Conservation (phyloP, 2,797 vertebrate genomes). For the Momotus momota region DNA sequence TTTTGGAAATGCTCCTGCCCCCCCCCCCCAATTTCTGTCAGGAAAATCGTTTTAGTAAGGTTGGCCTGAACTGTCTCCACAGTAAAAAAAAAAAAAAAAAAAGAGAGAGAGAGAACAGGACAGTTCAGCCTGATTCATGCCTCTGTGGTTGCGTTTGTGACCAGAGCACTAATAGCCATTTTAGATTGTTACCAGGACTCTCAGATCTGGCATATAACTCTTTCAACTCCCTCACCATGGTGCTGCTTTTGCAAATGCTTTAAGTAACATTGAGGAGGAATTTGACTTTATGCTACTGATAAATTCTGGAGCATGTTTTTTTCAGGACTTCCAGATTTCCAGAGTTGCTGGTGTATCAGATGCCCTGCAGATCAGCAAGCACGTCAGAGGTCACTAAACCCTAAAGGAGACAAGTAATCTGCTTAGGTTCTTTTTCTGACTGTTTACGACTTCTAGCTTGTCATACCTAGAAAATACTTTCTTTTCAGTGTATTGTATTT, state of each 20-base stretch:
- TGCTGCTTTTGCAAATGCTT: neutral
- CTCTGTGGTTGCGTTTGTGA: neutral
- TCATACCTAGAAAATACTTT: neutral
- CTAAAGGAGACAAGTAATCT: constrained; percentile 35
- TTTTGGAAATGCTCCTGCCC: neutral
- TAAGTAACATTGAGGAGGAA: neutral
- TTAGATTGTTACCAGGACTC: neutral
- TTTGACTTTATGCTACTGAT: neutral
- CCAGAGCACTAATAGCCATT: neutral
- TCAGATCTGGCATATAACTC: neutral
- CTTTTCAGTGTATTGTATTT: neutral
- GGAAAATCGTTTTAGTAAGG: neutral
- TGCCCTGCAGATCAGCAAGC: constrained; percentile 4
- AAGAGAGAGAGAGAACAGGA: too few species aligned
- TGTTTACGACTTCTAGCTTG: constrained; percentile 18
- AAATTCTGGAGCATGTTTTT: neutral
- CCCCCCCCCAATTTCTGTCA: neutral
- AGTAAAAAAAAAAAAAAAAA: neutral
- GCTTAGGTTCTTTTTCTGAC: neutral
- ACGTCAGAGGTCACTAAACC: neutral
- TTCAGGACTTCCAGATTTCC: neutral
- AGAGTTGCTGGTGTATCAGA: neutral
- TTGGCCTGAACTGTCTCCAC: neutral
- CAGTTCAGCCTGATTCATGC: neutral
- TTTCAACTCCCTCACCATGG: neutral